Percentiles rank a stretch among this genome's conserved stretches.
Evolutionary conservation across 1,140 invertebrate genomes (phyloP).

Genomic region (Teleogryllus occipitalis): DNA sequence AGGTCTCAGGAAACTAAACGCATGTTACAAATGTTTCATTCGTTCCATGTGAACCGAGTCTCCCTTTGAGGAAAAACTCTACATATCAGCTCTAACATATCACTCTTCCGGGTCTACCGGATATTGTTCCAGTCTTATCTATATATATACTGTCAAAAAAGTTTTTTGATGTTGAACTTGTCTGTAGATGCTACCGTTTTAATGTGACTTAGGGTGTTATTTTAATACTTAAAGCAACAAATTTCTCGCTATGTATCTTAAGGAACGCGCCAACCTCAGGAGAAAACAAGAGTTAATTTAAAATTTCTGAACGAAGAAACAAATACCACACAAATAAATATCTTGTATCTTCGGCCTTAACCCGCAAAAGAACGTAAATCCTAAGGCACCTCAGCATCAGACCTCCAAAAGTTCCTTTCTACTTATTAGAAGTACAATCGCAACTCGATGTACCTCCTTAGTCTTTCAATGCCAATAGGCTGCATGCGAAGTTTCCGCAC

Average conservation of each 20-base stretch:
- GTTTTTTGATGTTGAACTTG: constrained; percentile 2
- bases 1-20: neutral
- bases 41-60: neutral
- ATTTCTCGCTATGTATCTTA: neutral
- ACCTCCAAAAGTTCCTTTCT: no score
- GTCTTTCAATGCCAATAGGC: no score
- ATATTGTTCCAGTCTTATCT: neutral
- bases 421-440: no score
- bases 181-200: neutral
- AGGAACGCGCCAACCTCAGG: neutral
- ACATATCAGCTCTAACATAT: neutral
- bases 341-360: no score
- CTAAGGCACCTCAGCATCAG: no score
- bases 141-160: neutral
- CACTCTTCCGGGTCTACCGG: neutral
- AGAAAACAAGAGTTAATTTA: no score
- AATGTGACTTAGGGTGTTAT: neutral
- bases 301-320: no score
- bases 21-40: neutral
- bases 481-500: no score
- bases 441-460: no score
- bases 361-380: no score
- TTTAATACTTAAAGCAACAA: neutral
- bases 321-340: no score
- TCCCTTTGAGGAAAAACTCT: neutral